Base-by-base conservation (phyloP, 2,888 invertebrate genomes). In the Thera obeliscata region DNA sequence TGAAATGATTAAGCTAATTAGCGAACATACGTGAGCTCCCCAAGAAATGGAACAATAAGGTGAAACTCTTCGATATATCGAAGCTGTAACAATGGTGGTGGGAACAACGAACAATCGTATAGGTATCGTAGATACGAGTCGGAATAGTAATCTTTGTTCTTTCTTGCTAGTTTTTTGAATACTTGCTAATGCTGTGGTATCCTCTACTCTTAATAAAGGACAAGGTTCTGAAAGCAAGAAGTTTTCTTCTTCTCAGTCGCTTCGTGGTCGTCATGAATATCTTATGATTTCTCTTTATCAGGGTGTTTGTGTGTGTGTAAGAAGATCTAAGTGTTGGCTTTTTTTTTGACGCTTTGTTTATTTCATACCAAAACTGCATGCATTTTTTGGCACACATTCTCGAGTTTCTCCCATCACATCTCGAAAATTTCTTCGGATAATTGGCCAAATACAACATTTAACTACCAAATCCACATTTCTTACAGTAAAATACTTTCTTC, bases 21-120 rank as follows among this genome's bases (percentile, higher is more conserved):
- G 55, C 58, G 58, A 60, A 61, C 56, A 63, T 49, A 64, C 58
- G 76, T 75, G 73, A 73, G 73, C 76, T 75, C 73, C 67, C 63
- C 73, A 73, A 73, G 67, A 69, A 69, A 77, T 70, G 66, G 73
- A 79, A 85, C 84, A 88, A 86, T 86, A 83, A 85, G 83, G 90
- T 85, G 91, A 91, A 91, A 91, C 86, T 87, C 84, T 86, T 87
- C 83, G 80, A 87, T 83, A 83, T 85, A 87, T 84, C 79, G 76
- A 72, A 69, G 70, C 75, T 71, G 78, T 22, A 41, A 89, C 86
- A 87, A 86, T 84, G 81, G 76, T 74, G 79, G 83, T 84, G 87
- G 77, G 85, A 84, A 81, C 54, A 56, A 38, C 62, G 49, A 73
- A 68, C 66, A 58, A 56, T 58, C 55, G 66, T 59, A 41, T 46